Base-by-base conservation (phyloP, 2,113 vertebrate genomes). In the Gobio gobio region DNA sequence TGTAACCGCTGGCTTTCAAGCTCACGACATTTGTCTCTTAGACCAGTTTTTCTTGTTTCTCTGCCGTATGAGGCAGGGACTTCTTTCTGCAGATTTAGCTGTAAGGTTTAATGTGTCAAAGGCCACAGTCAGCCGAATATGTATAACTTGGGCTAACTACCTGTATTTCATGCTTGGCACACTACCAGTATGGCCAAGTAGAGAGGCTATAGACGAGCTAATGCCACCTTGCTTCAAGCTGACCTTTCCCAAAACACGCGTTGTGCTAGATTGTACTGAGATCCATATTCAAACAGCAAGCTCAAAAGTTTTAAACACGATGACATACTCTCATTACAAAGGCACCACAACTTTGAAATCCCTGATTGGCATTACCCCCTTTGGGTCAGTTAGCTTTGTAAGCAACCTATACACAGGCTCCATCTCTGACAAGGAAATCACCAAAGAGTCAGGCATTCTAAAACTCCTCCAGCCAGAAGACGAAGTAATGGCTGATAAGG, bases 371-470 rank as follows among this genome's bases (percentile, higher is more conserved):
- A 77, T 78, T 4, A 66, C 59, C 70, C 61, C 29, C 3, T 77
- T 49, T 51, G 74, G 81, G 18, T 4, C 22, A 26, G 10, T 58
- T 58, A 78, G 26, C 24, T 45, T 78, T 43, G 72, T 87, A 22
- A 87, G 59, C 59, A 75, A 49, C 16, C 61, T 87, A 10, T 83
- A 78, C 43, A 75, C 85, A 51, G 78, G 70, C n/a, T 68, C 56
- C 56, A 83, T 86, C 16, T 86, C 77, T 33, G 84, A 86, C 45
- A 74, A 81, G 5, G 77, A 86, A 61, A 86, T 81, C 20, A 81
- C 77, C 51, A 82, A 59, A 29, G 51, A 75, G 56, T 82, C 78
- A 22, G 85, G 59, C 36, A 86, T 77, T 76, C 56, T 82, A 3
- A 49, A 29, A 8, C 68, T 82, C 0, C 20, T 74, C 4, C 33